Evolutionary conservation across 2,113 vertebrate species (phyloP).

Genomic region (human): DNA sequence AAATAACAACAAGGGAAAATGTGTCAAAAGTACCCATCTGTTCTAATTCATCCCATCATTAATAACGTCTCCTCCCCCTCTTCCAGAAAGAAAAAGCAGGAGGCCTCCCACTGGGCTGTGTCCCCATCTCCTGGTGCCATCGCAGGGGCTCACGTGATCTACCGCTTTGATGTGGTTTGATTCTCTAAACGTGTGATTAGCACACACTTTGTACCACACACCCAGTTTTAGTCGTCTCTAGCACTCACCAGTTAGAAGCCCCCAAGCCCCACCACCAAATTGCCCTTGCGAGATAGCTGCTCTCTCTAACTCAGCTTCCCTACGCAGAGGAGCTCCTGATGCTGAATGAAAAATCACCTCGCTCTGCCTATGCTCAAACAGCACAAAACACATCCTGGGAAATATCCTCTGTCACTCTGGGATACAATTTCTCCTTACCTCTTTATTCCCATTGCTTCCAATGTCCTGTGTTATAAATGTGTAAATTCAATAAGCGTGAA

Average conservation of each 20-base stretch:
- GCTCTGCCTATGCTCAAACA: neutral
- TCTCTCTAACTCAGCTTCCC: neutral
- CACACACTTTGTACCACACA: constrained; percentile 43
- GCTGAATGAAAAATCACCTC: neutral
- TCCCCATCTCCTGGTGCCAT: constrained; percentile 45
- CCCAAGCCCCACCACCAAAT: neutral
- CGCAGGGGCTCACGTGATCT: neutral
- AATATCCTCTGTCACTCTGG: neutral
- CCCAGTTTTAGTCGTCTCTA: neutral
- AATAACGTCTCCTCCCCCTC: constrained; percentile 65
- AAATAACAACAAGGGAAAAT: constrained; percentile 76
- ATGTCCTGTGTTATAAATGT: constrained; percentile 54
- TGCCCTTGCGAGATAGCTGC: neutral
- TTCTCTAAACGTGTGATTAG: constrained; percentile 65
- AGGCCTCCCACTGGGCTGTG: constrained; percentile 55
- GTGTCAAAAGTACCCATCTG: constrained; percentile 77
- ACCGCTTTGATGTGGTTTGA: constrained; percentile 31
- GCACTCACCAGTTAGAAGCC: neutral
- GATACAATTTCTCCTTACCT: neutral
- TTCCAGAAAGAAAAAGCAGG: constrained; percentile 65
- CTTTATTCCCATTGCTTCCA: constrained; percentile 17
- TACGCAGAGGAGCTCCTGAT: neutral
- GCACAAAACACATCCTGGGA: neutral
- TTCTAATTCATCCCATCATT: constrained; percentile 73
- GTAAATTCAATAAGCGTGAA: constrained; percentile 64